Percentiles rank a stretch among this genome's conserved stretches.
Evolutionary conservation across 2,113 vertebrate species (phyloP).

Genomic region (Struthidea cinerea): DNA sequence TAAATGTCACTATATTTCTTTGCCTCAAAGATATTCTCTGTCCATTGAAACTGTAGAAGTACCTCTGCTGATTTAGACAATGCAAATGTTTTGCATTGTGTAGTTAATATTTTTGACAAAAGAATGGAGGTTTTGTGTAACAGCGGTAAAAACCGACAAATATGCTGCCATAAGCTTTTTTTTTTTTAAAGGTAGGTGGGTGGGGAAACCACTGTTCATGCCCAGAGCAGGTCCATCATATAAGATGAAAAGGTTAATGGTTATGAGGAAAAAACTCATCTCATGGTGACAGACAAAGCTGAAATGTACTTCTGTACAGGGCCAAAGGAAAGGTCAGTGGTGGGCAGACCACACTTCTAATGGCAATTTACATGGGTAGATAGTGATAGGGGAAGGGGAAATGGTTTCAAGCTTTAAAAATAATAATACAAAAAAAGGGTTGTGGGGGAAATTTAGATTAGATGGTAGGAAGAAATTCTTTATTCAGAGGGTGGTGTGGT

Average conservation of each 20-base stretch:
- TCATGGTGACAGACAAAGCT: neutral
- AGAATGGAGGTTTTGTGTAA: neutral
- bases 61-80: neutral
- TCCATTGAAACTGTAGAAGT: neutral
- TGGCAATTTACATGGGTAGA: neutral
- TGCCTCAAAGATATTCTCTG: neutral
- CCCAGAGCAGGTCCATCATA: neutral
- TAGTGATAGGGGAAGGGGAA: neutral
- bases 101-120: neutral
- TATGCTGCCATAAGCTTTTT: neutral
- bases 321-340: neutral
- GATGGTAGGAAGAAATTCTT: neutral
- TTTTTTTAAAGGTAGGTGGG: rapidly evolving
- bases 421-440: rapidly evolving
- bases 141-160: neutral
- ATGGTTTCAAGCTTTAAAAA: neutral
- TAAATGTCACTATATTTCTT: neutral
- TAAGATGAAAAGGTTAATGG: neutral
- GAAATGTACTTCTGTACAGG: neutral
- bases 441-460: neutral
- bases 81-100: neutral
- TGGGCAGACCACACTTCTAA: neutral
- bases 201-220: neutral
- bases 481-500: neutral
- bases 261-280: neutral